These are phyloP conservation scores for Meta bourneti DNA, from an alignment of 2,888 invertebrate genomes.

Conservation along the genomic window DNA sequence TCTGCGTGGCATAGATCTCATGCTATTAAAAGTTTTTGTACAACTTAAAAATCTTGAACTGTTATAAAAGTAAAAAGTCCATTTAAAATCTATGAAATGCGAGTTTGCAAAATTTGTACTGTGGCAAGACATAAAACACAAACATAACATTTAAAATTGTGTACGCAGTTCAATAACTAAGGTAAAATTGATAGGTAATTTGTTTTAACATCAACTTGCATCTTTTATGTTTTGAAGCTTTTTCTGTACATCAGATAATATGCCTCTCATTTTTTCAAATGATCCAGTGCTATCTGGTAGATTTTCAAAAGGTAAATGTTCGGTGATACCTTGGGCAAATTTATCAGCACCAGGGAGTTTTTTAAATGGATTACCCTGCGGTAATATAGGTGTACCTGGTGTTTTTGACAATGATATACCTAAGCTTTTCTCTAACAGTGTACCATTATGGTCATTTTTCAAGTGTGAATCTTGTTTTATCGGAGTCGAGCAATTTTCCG, in stretches of 20 bases:
- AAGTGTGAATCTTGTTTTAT: slow-evolving; percentile 24
- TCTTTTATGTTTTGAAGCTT: slow-evolving; percentile 53
- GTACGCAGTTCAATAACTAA: slow-evolving; percentile 19
- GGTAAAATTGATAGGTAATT: neutral
- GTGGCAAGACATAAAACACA: neutral
- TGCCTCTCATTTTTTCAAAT: slow-evolving; percentile 89
- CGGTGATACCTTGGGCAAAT: slow-evolving; percentile 91
- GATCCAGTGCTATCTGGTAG: slow-evolving; percentile 93
- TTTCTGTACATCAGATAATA: slow-evolving; percentile 81
- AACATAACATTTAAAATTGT: slow-evolving; percentile 8
- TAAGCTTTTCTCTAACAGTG: slow-evolving; percentile 12
- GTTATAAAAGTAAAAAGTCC: slow-evolving; percentile 21
- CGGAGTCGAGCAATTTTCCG: slow-evolving; percentile 32
- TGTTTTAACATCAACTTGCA: slow-evolving; percentile 42
- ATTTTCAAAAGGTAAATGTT: slow-evolving; percentile 94
- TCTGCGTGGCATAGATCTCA: neutral
- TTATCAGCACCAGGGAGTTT: slow-evolving; percentile 87
- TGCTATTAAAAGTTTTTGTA: neutral
- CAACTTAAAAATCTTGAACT: neutral
- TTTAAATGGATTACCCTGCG: slow-evolving; percentile 76
- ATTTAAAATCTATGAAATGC: slow-evolving; percentile 20
- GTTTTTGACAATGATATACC: slow-evolving; percentile 65
- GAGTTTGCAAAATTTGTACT: slow-evolving; percentile 45
- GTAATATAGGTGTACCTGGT: slow-evolving; percentile 72
- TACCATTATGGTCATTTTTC: slow-evolving; percentile 19